Percentiles rank a stretch among this genome's conserved stretches.
phyloP scores from a whole-genome alignment of 2,888 invertebrate genomes.

The Cremastinae sp. region DNA sequence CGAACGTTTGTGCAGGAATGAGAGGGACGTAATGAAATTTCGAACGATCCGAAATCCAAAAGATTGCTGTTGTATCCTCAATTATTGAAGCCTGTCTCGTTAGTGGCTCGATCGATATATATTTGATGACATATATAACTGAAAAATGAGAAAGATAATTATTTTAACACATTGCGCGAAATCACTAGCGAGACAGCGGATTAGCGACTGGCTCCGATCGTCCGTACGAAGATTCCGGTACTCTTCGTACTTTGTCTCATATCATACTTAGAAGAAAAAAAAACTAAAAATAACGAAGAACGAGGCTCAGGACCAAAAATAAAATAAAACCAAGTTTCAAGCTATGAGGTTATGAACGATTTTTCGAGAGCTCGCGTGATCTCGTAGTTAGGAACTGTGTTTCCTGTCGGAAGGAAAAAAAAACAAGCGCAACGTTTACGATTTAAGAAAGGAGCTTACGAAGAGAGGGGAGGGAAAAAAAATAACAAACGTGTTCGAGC shows the following conservation, averaged over 20 bases:
- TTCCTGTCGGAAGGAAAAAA: background rate
- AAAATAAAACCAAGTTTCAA: conserved; percentile 16
- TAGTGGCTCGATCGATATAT: conserved; percentile 47
- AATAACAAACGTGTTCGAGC: conserved; percentile 3
- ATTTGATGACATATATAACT: conserved; percentile 16
- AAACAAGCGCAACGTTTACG: conserved; percentile 36
- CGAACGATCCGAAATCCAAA: background rate
- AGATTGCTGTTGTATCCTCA: conserved; percentile 28
- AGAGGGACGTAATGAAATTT: background rate
- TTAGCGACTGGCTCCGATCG: conserved; percentile 59
- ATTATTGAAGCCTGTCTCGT: conserved; percentile 45
- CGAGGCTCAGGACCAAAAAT: conserved; percentile 57
- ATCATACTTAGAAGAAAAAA: conserved; percentile 65
- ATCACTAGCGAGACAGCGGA: conserved; percentile 45
- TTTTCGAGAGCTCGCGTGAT: background rate
- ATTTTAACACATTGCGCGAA: conserved; percentile 64
- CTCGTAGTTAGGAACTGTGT: background rate
- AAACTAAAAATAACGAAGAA: conserved; percentile 21
- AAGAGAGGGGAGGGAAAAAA: background rate
- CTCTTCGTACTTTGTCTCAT: conserved; percentile 71
- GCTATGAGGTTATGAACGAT: conserved; percentile 10
- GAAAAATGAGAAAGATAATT: conserved; percentile 58
- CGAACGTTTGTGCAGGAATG: too few species aligned
- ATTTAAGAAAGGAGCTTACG: conserved; percentile 42
- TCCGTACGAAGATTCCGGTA: conserved; percentile 57